Evolutionary conservation across 2,797 vertebrate genomes (phyloP).

Genomic region (Siniperca scherzeri): DNA sequence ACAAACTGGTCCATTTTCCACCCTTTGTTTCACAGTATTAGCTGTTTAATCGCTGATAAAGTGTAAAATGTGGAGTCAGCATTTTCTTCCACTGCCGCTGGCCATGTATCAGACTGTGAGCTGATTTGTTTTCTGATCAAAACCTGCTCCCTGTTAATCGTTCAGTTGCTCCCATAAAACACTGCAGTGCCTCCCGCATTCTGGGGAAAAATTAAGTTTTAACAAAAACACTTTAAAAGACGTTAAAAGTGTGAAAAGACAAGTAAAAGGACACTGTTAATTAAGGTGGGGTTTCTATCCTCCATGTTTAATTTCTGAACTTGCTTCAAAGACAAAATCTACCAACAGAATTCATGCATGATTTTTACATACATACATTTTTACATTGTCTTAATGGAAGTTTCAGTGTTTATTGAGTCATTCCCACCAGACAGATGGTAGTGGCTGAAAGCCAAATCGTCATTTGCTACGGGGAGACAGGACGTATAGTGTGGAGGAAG

Average conservation of each 20-base stretch:
- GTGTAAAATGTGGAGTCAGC: constrained; percentile 11
- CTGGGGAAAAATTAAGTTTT: no score
- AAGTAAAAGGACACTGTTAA: neutral
- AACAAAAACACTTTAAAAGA: neutral
- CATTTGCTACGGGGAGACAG: constrained; percentile 14
- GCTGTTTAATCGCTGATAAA: neutral
- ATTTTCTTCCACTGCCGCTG: neutral
- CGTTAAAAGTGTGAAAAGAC: neutral
- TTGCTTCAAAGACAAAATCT: neutral
- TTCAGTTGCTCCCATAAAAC: neutral
- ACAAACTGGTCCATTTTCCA: neutral
- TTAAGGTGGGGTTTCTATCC: neutral
- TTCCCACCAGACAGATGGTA: constrained; percentile 37
- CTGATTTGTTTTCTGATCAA: neutral
- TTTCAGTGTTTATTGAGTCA: neutral
- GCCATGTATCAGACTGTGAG: neutral
- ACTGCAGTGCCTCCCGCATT: neutral
- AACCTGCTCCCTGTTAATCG: neutral
- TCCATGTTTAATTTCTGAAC: constrained; percentile 2
- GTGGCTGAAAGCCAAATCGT: constrained; percentile 43
- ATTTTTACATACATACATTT: no score
- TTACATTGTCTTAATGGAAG: neutral
- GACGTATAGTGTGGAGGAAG: constrained; percentile 21
- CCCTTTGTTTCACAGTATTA: neutral
- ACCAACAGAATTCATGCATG: neutral